Percentiles rank a stretch among this genome's conserved stretches.
These are phyloP conservation scores for Agapornis canus DNA, from an alignment of 2,797 vertebrate species.

Conservation along the genomic window DNA sequence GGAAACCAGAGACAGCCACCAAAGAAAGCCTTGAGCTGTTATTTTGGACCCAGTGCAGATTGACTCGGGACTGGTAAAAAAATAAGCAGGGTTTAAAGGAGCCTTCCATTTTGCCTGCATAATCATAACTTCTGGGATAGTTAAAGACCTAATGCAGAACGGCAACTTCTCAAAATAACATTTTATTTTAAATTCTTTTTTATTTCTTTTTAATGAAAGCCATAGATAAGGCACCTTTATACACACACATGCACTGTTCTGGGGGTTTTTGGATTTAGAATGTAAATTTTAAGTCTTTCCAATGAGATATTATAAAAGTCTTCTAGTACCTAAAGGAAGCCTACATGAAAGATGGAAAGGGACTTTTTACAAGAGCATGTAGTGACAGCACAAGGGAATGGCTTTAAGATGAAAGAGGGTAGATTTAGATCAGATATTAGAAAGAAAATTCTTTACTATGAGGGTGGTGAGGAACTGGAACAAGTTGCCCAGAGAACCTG, in stretches of 20 bases:
- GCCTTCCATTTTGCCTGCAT: not conserved
- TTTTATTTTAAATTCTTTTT: not conserved
- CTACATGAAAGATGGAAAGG: not conserved
- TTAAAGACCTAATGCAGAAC: not conserved
- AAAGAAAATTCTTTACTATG: not conserved
- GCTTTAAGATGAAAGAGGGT: not conserved
- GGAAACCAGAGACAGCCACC: not conserved
- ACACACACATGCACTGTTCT: not conserved
- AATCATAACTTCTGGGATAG: not conserved
- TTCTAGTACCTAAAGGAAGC: not conserved
- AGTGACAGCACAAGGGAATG: not conserved
- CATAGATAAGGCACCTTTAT: not conserved
- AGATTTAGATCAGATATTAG: not conserved
- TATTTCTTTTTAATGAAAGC: not conserved
- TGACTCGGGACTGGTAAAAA: not conserved
- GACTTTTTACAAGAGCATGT: not conserved
- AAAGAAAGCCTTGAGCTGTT: not conserved
- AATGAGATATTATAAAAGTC: not conserved
- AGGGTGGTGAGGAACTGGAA: not conserved
- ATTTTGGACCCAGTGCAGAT: not conserved
- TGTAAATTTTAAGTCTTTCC: not conserved
- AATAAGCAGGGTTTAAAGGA: not conserved
- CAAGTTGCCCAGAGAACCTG: not conserved
- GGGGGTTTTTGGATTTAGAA: not conserved
- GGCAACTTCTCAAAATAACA: not conserved